phyloP scores from a whole-genome alignment of 2,797 vertebrate species.

The Ptychadena robeensis region DNA sequence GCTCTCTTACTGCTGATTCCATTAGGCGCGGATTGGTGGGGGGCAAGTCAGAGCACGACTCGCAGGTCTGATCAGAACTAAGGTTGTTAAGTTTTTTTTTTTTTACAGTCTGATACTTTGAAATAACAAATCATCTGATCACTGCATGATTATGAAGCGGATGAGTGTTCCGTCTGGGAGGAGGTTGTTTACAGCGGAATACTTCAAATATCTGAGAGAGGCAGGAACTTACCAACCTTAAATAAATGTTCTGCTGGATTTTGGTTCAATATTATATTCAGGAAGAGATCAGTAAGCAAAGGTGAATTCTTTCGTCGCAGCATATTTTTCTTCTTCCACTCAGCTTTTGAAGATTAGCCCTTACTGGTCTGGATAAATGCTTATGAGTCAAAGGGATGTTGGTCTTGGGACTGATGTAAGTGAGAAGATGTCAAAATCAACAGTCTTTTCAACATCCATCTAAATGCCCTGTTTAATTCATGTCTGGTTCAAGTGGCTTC shows the following conservation, averaged over 20 bases:
- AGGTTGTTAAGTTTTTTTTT: conserved; percentile 30
- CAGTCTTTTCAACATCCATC: neutral
- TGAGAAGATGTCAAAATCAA: no score
- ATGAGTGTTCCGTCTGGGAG: neutral
- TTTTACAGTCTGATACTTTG: conserved; percentile 6
- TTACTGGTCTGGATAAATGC: neutral
- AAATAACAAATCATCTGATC: conserved; percentile 45
- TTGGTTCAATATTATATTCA: neutral
- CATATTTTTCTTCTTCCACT: no score
- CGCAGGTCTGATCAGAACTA: neutral
- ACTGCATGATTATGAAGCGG: neutral
- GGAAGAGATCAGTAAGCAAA: neutral
- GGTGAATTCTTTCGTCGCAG: no score
- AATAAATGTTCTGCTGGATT: neutral
- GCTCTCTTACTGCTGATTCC: conserved; percentile 32
- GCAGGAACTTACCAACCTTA: neutral
- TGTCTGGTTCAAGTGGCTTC: neutral
- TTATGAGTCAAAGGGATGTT: neutral
- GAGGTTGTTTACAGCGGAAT: conserved; percentile 22
- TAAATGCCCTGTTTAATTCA: neutral
- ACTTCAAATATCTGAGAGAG: neutral
- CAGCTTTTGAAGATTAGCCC: neutral
- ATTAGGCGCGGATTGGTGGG: conserved; percentile 34
- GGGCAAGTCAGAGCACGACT: conserved; percentile 38
- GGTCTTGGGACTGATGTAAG: neutral